phyloP scores from a whole-genome alignment of 2,113 vertebrate species.

The Thalassoma bifasciatum region DNA sequence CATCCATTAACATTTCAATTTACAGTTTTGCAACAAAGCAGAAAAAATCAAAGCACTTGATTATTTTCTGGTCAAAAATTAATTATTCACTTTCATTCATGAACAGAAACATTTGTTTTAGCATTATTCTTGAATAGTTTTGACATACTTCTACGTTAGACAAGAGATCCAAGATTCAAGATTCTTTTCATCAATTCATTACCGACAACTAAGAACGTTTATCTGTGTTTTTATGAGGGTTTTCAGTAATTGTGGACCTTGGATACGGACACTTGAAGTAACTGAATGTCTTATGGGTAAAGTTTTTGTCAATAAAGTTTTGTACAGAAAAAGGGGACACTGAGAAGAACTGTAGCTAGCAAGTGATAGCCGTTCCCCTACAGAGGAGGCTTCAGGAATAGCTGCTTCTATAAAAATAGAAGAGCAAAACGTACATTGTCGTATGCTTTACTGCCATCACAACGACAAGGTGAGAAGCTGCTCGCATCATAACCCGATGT shows the following conservation, averaged over 20 bases:
- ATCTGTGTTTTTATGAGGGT: too few relatives aligned
- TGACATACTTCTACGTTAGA: too few relatives aligned
- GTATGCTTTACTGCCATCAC: slow-evolving; percentile 4
- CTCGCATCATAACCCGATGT: not conserved
- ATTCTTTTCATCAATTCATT: too few relatives aligned
- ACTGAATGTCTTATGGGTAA: not conserved
- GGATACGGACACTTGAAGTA: not conserved
- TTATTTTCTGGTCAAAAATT: too few relatives aligned
- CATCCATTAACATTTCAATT: too few relatives aligned
- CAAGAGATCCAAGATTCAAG: too few relatives aligned
- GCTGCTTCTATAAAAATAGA: not conserved
- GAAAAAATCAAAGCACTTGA: too few relatives aligned
- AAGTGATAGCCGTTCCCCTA: slow-evolving; percentile 32
- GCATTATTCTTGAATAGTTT: too few relatives aligned
- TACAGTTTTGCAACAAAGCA: too few relatives aligned
- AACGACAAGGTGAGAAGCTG: slow-evolving; percentile 52
- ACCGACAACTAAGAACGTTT: too few relatives aligned
- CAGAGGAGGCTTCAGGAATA: slow-evolving; percentile 7
- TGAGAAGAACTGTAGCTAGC: slow-evolving; percentile 21
- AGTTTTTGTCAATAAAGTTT: slow-evolving; percentile 63
- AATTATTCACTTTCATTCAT: too few relatives aligned
- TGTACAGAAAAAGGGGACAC: slow-evolving; percentile 11
- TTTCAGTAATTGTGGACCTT: not conserved
- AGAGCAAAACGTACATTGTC: rapidly evolving
- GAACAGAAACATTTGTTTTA: too few relatives aligned